Conservation (phyloP, 1,140 invertebrate species). For the Cardiocondyla obscurior region DNA sequence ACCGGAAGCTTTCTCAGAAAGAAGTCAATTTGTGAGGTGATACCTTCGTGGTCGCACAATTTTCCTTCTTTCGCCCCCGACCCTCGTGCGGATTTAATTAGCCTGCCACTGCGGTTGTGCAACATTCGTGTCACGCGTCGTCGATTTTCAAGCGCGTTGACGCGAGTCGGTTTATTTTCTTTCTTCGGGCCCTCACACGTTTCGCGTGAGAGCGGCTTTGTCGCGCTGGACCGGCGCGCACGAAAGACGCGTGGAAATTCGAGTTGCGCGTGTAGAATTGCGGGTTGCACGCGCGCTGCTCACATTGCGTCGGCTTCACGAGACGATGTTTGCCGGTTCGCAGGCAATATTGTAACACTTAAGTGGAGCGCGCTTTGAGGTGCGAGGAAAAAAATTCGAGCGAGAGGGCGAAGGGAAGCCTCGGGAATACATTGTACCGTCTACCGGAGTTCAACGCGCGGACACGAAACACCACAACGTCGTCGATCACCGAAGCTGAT, state of each 20-base stretch:
- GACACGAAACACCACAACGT: constrained; percentile 29
- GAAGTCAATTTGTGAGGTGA: not conserved
- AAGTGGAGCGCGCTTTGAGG: constrained; percentile 56
- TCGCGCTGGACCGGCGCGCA: constrained; percentile 44
- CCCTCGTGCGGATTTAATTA: constrained; percentile 14
- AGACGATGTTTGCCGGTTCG: constrained; percentile 63
- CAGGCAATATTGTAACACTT: constrained; percentile 69
- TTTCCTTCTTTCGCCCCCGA: not conserved
- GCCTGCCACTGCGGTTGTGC: constrained; percentile 1
- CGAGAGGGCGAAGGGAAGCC: not conserved
- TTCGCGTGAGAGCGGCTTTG: constrained; percentile 64
- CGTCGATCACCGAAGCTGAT: not conserved
- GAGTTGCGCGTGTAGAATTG: constrained; percentile 68
- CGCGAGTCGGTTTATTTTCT: constrained; percentile 34
- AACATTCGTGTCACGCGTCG: not conserved
- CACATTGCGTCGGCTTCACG: constrained; percentile 30
- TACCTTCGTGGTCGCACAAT: not conserved
- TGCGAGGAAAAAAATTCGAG: not conserved
- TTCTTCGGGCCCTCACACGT: constrained; percentile 18
- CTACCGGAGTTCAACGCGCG: constrained; percentile 53
- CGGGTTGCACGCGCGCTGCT: constrained; percentile 45
- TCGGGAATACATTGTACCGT: constrained; percentile 58
- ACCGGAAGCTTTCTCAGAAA: not conserved
- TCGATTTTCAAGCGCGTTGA: constrained; percentile 27
- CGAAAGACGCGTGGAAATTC: constrained; percentile 64